These are phyloP conservation scores for Leucopsar rothschildi DNA, from an alignment of 2,113 vertebrate genomes.

Conservation along the genomic window DNA sequence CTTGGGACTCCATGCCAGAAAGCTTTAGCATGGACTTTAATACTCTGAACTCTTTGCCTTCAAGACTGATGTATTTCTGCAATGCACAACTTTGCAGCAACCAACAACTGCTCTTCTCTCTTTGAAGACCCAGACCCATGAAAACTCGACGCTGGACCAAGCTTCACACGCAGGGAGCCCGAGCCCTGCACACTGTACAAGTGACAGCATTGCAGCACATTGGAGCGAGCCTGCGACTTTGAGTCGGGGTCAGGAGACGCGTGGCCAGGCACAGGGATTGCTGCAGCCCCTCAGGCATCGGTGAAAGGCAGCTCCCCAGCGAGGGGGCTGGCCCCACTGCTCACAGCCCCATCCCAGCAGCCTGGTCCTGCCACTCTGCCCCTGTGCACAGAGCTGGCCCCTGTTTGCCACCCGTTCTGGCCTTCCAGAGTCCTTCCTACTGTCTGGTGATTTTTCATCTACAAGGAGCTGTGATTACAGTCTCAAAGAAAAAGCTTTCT, in stretches of 20 bases:
- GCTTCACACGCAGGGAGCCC: rapidly evolving
- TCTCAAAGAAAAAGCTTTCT: background rate
- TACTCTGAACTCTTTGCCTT: too few species aligned
- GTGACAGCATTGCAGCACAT: rapidly evolving
- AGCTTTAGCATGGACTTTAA: too few species aligned
- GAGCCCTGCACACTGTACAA: rapidly evolving
- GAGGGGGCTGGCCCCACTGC: rapidly evolving
- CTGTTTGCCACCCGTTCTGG: background rate
- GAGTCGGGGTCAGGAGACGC: rapidly evolving
- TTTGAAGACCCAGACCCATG: too few species aligned
- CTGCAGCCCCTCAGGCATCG: rapidly evolving
- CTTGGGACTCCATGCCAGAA: too few species aligned
- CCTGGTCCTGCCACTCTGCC: rapidly evolving
- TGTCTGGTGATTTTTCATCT: background rate
- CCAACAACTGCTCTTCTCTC: too few species aligned
- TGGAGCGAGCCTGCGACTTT: rapidly evolving
- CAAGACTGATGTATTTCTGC: too few species aligned
- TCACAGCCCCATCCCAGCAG: background rate
- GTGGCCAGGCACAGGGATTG: background rate
- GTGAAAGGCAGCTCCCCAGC: background rate
- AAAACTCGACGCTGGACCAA: background rate
- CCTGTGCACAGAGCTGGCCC: background rate
- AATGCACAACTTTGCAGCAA: too few species aligned
- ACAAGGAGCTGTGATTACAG: background rate
- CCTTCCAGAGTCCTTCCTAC: background rate